Evolutionary conservation across 2,113 vertebrate species (phyloP), one percentile per base, ranked within the genome.

Genomic region (Sorex araneus): DNA sequence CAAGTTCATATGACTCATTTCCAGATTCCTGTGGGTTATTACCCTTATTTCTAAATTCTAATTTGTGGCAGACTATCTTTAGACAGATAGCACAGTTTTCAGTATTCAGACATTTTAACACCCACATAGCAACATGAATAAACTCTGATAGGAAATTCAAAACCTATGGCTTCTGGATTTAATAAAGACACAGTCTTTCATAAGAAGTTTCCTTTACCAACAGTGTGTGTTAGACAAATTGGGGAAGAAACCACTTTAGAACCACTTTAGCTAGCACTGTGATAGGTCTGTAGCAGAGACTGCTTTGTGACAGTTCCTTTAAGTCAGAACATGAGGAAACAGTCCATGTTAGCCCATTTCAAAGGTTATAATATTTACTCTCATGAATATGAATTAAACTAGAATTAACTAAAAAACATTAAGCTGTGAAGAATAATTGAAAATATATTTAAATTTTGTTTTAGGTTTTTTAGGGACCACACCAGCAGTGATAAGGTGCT

Each of bases 41-140:
- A 75, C 36, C 88, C 85, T 89, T 32, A 50, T 70, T 92, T 85
- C 70, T 85, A 47, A 91, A 78, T 64, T 84, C 82, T 50, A 64
- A 45, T 91, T 93, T 90, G 77, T 32, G 73, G 23, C 78, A 85
- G 78, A 54, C 75, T 73, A 67, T 92, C 91, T 90, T 73, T 54
- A 92, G 30, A 50, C 25, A 63, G 60, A 87, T 88, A 84, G 88
- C 64, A 77, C 70, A 84, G 70, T 50, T 91, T 90, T 82, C 71
- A 82, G 69, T n/a, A 73, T 85, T 73, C 83, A 70, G 84, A 64
- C 45, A 87, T 63, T 92, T 67, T 95, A 77, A 50, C 90, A 70
- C 9, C 74, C n/a, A 76, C 40, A 34, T 30, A 34, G 36, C 73
- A 96, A 77, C 25, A 84, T 84, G 92, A 74, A 90, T 36, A 73